These are phyloP conservation scores for Tyrophagus putrescentiae DNA, from an alignment of 1,140 invertebrate species.

Conservation along the genomic window DNA sequence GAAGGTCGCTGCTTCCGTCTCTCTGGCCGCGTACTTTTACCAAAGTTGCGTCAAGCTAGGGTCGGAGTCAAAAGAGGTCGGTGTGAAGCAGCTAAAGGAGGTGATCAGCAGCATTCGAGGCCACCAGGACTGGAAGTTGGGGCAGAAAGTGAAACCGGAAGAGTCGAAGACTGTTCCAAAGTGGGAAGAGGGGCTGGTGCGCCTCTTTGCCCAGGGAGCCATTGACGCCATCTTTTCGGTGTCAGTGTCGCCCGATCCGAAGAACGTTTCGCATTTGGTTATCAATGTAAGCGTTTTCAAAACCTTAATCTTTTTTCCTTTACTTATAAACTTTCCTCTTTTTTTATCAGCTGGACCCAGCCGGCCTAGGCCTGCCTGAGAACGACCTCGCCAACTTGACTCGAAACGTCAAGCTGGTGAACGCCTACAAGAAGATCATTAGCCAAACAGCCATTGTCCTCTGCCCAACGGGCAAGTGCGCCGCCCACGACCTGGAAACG, in stretches of 20 bases:
- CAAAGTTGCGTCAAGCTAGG: neutral
- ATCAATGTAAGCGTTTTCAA: neutral
- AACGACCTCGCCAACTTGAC: neutral
- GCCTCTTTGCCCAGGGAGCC: too few species aligned
- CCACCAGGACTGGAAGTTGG: too few species aligned
- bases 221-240: neutral
- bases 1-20: neutral
- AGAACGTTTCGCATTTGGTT: neutral
- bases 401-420: constrained; percentile 24
- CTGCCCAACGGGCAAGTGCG: neutral
- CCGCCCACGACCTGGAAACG: neutral
- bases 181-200: too few species aligned
- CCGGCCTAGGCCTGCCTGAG: neutral
- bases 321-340: neutral
- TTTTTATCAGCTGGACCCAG: neutral
- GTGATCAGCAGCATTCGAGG: too few species aligned
- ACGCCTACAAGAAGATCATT: constrained; percentile 39
- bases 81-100: too few species aligned
- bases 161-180: too few species aligned
- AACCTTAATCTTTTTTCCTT: neutral
- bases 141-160: too few species aligned
- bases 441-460: constrained; percentile 30
- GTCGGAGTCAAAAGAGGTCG: too few species aligned
- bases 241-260: neutral
- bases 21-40: neutral